Evolutionary conservation across 2,797 vertebrate species (phyloP).

Genomic region (Gymnothorax reevesii): DNA sequence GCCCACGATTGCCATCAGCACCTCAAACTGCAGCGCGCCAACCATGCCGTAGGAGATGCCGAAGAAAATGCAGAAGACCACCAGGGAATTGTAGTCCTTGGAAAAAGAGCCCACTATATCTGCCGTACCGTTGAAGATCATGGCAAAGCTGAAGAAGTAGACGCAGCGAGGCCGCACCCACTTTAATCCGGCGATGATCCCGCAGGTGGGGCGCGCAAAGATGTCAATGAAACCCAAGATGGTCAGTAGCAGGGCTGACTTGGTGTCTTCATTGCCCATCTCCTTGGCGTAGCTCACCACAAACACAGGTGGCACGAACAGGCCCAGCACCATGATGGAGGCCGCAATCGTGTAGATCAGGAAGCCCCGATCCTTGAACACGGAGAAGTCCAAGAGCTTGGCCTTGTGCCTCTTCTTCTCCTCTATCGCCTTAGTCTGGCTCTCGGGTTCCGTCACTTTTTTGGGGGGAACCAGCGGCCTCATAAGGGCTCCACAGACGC

Average conservation of each 20-base stretch:
- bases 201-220: conserved; percentile 87
- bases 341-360: conserved; percentile 87
- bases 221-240: conserved; percentile 93
- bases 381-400: conserved; percentile 87
- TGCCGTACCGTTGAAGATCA: conserved; percentile 89
- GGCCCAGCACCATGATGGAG: conserved; percentile 94
- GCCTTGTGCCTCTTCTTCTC: conserved; percentile 65
- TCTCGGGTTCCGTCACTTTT: conserved; percentile 30
- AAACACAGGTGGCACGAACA: conserved; percentile 94
- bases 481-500: conserved; percentile 90
- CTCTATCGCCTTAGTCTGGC: conserved; percentile 37
- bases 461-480: conserved; percentile 73
- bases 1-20: conserved; percentile 93
- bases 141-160: conserved; percentile 91
- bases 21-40: conserved; percentile 95
- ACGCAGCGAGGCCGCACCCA: conserved; percentile 87
- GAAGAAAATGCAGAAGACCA: conserved; percentile 92
- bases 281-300: conserved; percentile 94
- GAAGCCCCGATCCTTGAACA: conserved; percentile 87
- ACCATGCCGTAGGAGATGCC: conserved; percentile 97
- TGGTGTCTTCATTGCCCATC: conserved; percentile 82
- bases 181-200: conserved; percentile 82
- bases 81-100: conserved; percentile 75
- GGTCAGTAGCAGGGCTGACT: conserved; percentile 87
- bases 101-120: conserved; percentile 85